A percentile compares a stretch with the other conserved stretches of the same genome.
Conservation (phyloP, 2,888 invertebrate species). For the Metalampra italica region DNA sequence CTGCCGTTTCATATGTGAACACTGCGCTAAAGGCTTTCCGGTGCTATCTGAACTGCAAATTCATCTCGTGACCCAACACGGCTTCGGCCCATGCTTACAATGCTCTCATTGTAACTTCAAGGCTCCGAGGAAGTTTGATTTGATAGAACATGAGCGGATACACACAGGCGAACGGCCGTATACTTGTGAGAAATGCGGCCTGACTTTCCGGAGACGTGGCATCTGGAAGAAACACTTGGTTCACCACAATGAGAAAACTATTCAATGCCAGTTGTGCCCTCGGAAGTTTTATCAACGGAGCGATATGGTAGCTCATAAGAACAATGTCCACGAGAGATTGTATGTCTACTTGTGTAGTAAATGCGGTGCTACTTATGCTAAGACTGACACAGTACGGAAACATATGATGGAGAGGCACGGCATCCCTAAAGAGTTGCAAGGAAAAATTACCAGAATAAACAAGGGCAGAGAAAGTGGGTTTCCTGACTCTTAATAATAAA, state of each 20-base stretch:
- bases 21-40: constrained; percentile 60
- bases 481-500: not conserved
- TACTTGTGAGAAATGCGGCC: constrained; percentile 60
- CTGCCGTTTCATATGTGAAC: constrained; percentile 55
- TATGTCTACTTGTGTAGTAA: constrained; percentile 53
- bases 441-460: constrained; percentile 47
- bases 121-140: constrained; percentile 42
- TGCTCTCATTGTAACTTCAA: constrained; percentile 56
- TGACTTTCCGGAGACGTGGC: constrained; percentile 55
- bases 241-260: constrained; percentile 51
- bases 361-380: constrained; percentile 55
- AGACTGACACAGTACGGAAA: constrained; percentile 46
- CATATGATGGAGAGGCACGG: constrained; percentile 57
- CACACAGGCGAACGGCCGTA: constrained; percentile 65
- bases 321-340: constrained; percentile 52
- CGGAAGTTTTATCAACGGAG: constrained; percentile 43
- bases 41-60: constrained; percentile 38
- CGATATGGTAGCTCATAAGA: constrained; percentile 51
- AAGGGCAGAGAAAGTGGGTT: not conserved
- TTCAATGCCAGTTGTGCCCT: constrained; percentile 52
- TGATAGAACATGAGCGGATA: constrained; percentile 55
- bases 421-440: constrained; percentile 55
- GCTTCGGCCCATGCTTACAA: constrained; percentile 45
- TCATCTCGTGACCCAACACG: constrained; percentile 50
- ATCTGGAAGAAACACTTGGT: constrained; percentile 58